phyloP scores from a whole-genome alignment of 2,888 invertebrate genomes.

The Sthenelais limicola region DNA sequence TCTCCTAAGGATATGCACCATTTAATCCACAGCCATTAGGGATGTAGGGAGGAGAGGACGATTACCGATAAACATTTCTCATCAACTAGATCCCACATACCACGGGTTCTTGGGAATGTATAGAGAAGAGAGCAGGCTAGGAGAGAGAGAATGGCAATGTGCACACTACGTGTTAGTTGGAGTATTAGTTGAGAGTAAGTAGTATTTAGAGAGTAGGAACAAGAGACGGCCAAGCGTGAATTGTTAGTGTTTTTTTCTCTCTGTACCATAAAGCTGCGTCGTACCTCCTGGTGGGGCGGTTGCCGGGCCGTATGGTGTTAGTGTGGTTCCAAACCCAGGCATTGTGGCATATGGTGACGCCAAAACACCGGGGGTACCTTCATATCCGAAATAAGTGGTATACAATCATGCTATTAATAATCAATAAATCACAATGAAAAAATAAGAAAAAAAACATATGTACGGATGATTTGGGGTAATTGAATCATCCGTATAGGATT shows the following conservation, averaged over 20 bases:
- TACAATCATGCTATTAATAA: conserved; percentile 46
- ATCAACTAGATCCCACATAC: conserved; percentile 32
- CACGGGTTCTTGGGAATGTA: conserved; percentile 5
- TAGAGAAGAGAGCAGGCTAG: not conserved
- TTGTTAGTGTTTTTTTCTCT: conserved; percentile 16
- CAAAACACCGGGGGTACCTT: conserved; percentile 82
- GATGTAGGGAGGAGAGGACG: too few species aligned
- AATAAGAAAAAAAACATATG: conserved; percentile 10
- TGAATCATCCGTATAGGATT: too few species aligned
- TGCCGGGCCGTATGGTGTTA: conserved; percentile 73
- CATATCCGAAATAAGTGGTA: conserved; percentile 38
- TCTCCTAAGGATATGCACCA: too few species aligned
- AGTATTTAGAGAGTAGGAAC: conserved; percentile 1
- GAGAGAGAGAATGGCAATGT: too few species aligned
- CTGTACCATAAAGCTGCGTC: conserved; percentile 51
- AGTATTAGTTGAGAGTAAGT: too few species aligned
- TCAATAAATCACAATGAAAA: conserved; percentile 27
- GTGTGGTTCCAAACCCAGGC: conserved; percentile 87
- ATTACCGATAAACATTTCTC: too few species aligned
- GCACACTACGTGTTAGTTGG: too few species aligned
- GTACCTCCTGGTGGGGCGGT: conserved; percentile 56
- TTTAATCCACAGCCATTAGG: too few species aligned
- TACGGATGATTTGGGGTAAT: too few species aligned
- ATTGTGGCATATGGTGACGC: conserved; percentile 85
- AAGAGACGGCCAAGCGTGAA: conserved; percentile 30